These are phyloP conservation scores for Chouioia cunea DNA, from an alignment of 2,888 invertebrate genomes.

Conservation along the genomic window DNA sequence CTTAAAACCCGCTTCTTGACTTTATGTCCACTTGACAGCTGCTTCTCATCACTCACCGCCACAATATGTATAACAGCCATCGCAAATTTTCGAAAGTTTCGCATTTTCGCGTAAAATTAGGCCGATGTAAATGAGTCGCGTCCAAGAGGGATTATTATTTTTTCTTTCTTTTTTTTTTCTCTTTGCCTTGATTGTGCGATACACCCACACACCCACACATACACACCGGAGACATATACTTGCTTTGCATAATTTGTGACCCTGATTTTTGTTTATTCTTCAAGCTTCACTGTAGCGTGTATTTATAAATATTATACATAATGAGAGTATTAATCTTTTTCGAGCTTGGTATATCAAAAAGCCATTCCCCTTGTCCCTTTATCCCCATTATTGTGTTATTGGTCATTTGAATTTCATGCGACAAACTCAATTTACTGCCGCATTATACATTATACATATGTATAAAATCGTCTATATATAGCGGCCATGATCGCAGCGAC, in stretches of 20 bases:
- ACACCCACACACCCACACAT: no score
- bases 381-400: constrained; percentile 34
- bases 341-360: constrained; percentile 50
- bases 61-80: constrained; percentile 4
- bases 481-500: constrained; percentile 31
- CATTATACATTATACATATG: constrained; percentile 39
- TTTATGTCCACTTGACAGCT: constrained; percentile 28
- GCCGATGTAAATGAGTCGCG: constrained; percentile 41
- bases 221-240: constrained; percentile 47
- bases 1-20: constrained; percentile 15
- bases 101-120: constrained; percentile 14
- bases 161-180: constrained; percentile 39
- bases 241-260: constrained; percentile 54
- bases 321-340: constrained; percentile 24
- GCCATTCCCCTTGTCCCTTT: constrained; percentile 45
- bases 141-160: constrained; percentile 28
- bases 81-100: neutral
- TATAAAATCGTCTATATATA: constrained; percentile 31
- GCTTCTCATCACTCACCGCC: constrained; percentile 22
- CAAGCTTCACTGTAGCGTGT: constrained; percentile 57
- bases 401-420: constrained; percentile 33
- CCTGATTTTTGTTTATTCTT: constrained; percentile 49
- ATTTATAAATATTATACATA: constrained; percentile 32
- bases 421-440: constrained; percentile 26
- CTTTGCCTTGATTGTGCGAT: constrained; percentile 53